Conservation (phyloP, 2,113 vertebrate genomes). For the Alligator mississippiensis region DNA sequence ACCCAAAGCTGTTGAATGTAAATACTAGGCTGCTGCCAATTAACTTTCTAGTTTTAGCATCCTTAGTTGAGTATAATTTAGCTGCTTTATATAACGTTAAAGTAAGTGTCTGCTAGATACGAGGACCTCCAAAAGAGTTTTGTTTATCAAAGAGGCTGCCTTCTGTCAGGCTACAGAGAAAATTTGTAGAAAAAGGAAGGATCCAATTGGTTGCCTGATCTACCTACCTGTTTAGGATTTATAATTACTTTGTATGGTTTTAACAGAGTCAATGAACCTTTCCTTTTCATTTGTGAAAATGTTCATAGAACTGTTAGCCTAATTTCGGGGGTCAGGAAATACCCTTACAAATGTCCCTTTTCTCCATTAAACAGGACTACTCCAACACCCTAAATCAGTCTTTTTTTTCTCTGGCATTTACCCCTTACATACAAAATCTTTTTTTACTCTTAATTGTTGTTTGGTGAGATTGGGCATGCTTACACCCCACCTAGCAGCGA, state of each 20-base stretch:
- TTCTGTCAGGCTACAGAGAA: neutral
- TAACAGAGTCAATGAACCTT: neutral
- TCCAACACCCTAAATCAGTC: neutral
- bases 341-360: neutral
- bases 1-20: conserved; percentile 18
- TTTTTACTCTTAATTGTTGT: neutral
- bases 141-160: conserved; percentile 41
- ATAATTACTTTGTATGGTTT: neutral
- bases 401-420: neutral
- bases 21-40: conserved; percentile 36
- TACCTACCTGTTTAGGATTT: neutral
- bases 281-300: neutral
- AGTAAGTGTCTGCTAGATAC: conserved; percentile 27
- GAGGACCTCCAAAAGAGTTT: conserved; percentile 1
- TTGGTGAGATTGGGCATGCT: neutral
- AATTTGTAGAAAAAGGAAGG: conserved; percentile 1
- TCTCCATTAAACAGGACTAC: neutral
- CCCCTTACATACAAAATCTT: neutral
- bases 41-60: conserved; percentile 9
- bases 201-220: neutral
- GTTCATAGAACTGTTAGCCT: neutral
- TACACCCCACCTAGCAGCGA: too few relatives aligned
- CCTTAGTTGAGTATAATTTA: conserved; percentile 23
- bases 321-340: neutral
- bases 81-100: neutral